Evolutionary conservation across 1,140 invertebrate species (phyloP).

Genomic region (Drosophila prosaltans): DNA sequence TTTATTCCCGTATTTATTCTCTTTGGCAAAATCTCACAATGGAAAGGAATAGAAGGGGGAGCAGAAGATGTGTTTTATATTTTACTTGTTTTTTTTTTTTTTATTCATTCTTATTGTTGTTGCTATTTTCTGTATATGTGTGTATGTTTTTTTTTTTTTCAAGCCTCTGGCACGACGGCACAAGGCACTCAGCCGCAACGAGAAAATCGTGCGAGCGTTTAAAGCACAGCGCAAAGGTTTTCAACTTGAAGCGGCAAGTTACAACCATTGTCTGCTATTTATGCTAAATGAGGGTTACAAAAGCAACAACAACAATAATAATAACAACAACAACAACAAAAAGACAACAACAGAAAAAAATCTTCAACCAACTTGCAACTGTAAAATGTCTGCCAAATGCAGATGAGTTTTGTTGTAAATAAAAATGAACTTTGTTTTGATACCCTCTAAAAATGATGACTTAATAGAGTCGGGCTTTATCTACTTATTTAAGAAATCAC

Average conservation of each 20-base stretch:
- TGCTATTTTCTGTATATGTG: neutral
- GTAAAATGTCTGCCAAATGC: constrained; percentile 19
- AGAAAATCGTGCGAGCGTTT: constrained; percentile 80
- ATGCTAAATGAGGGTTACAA: constrained; percentile 76
- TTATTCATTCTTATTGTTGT: neutral
- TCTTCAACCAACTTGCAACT: constrained; percentile 11
- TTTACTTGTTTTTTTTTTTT: neutral
- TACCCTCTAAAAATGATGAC: neutral
- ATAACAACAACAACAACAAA: constrained; percentile 25
- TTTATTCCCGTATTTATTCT: neutral
- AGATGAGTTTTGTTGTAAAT: neutral
- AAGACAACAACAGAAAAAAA: too few relatives aligned
- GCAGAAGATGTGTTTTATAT: neutral
- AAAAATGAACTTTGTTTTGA: neutral
- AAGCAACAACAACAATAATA: constrained; percentile 21
- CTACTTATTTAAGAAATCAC: too few relatives aligned
- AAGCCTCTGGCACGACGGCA: constrained; percentile 72
- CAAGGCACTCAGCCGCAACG: constrained; percentile 79
- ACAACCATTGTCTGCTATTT: constrained; percentile 61
- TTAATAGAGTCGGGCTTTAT: too few relatives aligned
- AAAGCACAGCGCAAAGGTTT: constrained; percentile 37
- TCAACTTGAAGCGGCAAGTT: constrained; percentile 44
- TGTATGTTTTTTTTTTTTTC: constrained; percentile 24
- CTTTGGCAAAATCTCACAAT: constrained; percentile 14
- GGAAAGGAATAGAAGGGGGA: neutral